Percentiles rank a stretch among this genome's conserved stretches.
These are phyloP conservation scores for Octopus bimaculoides DNA, from an alignment of 1,140 invertebrate species.

Conservation along the genomic window DNA sequence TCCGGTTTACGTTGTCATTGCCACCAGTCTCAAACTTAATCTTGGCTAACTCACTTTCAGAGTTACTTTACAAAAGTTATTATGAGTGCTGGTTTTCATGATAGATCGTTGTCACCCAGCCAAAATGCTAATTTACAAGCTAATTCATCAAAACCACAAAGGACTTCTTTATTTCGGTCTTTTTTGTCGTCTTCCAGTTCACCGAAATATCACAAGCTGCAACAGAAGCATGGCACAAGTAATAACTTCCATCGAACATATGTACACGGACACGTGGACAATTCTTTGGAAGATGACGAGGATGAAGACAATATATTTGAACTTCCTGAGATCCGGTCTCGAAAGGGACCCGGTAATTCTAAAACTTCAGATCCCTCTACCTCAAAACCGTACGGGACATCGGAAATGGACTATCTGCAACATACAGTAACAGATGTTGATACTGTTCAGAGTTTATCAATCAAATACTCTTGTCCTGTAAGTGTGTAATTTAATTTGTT, in stretches of 20 bases:
- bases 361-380: constrained; percentile 12
- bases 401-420: constrained; percentile 33
- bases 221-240: not conserved
- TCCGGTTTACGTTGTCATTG: too few species aligned
- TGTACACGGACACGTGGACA: constrained; percentile 19
- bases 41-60: too few species aligned
- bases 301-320: constrained; percentile 32
- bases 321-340: constrained; percentile 38
- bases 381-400: constrained; percentile 13
- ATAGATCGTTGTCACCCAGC: too few species aligned
- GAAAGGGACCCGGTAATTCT: not conserved
- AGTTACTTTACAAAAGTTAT: too few species aligned
- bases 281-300: constrained; percentile 38
- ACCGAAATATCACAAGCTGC: not conserved
- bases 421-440: constrained; percentile 39
- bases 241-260: not conserved
- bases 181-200: not conserved
- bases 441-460: constrained; percentile 41
- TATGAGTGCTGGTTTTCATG: too few species aligned
- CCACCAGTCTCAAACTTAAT: too few species aligned
- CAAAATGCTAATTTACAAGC: too few species aligned
- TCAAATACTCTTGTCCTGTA: constrained; percentile 47
- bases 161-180: too few species aligned
- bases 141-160: too few species aligned
- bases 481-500: constrained; percentile 6